Percentiles rank a stretch among this genome's conserved stretches.
These are phyloP conservation scores for Epinephelus coioides DNA, from an alignment of 2,797 vertebrate genomes.

Conservation along the genomic window DNA sequence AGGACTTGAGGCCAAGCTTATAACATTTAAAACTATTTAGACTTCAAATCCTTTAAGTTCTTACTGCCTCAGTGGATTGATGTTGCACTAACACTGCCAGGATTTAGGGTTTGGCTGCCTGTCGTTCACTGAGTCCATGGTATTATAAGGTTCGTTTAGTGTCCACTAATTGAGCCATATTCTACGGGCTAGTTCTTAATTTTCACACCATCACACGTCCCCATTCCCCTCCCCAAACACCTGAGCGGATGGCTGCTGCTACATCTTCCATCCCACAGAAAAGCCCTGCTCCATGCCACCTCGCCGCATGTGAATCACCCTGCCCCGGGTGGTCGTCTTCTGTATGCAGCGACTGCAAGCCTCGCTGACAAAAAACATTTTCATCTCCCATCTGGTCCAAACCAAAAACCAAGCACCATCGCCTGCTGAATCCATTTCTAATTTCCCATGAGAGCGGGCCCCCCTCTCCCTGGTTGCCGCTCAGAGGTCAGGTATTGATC, in stretches of 20 bases:
- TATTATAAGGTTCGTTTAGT: no score
- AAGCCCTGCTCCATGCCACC: slow-evolving; percentile 30
- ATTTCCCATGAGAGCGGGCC: slow-evolving; percentile 55
- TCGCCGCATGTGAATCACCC: slow-evolving; percentile 28
- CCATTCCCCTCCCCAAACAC: not conserved
- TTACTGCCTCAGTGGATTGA: not conserved
- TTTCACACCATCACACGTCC: not conserved
- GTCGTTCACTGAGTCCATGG: not conserved
- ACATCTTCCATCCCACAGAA: slow-evolving; percentile 3
- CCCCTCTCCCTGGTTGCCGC: not conserved
- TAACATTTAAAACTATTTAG: not conserved
- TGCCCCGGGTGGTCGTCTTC: not conserved
- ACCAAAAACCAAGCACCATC: slow-evolving; percentile 10
- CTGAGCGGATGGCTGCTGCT: not conserved
- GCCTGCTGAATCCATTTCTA: slow-evolving; percentile 39
- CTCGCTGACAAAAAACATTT: slow-evolving; percentile 47
- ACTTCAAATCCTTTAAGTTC: not conserved
- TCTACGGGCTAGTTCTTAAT: not conserved
- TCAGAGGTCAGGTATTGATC: slow-evolving; percentile 62
- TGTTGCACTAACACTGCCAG: not conserved
- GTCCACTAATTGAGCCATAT: no score
- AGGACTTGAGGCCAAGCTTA: not conserved
- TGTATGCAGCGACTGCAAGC: slow-evolving; percentile 2
- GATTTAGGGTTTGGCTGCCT: not conserved
- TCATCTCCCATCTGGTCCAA: slow-evolving; percentile 27